Evolutionary conservation across 2,888 invertebrate genomes (phyloP).

Genomic region (Crepidodera aurea): DNA sequence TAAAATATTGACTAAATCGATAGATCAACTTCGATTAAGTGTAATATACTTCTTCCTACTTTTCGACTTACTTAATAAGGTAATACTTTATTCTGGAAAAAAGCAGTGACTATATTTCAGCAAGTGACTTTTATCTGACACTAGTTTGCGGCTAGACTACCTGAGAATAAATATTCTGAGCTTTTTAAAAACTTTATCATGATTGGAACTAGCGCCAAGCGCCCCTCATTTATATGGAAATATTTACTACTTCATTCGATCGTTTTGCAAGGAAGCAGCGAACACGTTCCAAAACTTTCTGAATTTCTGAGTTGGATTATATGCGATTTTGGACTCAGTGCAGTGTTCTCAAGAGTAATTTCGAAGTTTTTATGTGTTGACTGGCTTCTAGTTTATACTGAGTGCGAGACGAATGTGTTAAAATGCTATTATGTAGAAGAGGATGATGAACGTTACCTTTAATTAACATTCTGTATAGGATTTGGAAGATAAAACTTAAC

Average conservation of each 20-base stretch:
- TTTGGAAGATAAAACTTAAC: no score
- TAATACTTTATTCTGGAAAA: no score
- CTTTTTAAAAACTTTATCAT: slow-evolving; percentile 4
- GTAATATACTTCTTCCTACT: no score
- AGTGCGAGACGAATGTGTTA: slow-evolving; percentile 17
- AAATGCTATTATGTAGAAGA: background rate
- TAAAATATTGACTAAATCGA: no score
- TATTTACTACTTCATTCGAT: slow-evolving; percentile 20
- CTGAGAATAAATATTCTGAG: background rate
- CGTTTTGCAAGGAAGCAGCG: slow-evolving; percentile 11
- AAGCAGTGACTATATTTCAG: no score
- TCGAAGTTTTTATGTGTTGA: slow-evolving; percentile 51
- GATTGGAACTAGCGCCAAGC: slow-evolving; percentile 2
- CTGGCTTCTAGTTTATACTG: slow-evolving; percentile 49
- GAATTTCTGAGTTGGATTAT: slow-evolving; percentile 26
- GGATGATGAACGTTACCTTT: no score
- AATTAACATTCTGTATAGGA: no score
- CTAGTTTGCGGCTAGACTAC: no score
- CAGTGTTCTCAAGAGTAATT: slow-evolving; percentile 42
- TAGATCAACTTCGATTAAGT: no score
- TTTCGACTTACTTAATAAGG: no score
- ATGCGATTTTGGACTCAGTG: slow-evolving; percentile 16
- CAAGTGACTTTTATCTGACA: no score
- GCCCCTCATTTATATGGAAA: slow-evolving; percentile 23
- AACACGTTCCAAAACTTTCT: slow-evolving; percentile 24